These are phyloP conservation scores for Pongo abelii DNA, from an alignment of 2,113 vertebrate species.

Conservation along the genomic window DNA sequence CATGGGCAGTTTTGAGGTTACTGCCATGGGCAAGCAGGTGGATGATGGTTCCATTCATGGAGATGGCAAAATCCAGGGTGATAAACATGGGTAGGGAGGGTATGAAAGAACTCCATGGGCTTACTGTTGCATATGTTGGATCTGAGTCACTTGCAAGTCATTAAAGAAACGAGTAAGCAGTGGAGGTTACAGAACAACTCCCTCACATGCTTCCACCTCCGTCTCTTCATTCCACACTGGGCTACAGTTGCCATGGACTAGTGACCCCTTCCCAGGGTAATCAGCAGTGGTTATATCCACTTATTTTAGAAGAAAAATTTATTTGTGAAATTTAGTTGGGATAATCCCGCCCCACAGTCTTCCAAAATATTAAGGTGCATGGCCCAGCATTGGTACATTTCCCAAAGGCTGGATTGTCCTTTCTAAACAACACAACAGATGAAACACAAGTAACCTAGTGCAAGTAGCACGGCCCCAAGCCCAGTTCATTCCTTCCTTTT, in stretches of 20 bases:
- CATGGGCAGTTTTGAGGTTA: too few species aligned
- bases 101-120: not conserved
- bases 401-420: not conserved
- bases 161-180: not conserved
- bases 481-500: not conserved
- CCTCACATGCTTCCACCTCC: not conserved
- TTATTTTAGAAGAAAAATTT: not conserved
- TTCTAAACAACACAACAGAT: not conserved
- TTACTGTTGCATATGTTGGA: accelerated
- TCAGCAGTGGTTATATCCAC: not conserved
- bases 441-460: not conserved
- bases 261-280: not conserved
- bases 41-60: not conserved
- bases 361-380: not conserved
- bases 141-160: not conserved
- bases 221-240: too few species aligned
- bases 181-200: not conserved
- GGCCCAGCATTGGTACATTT: not conserved
- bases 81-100: not conserved
- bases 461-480: not conserved
- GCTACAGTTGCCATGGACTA: too few species aligned
- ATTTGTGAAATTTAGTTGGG: not conserved
- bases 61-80: not conserved
- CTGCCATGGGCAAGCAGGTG: not conserved
- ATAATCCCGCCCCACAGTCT: not conserved